These are phyloP conservation scores for Pyrochroa serraticornis DNA, from an alignment of 2,888 invertebrate genomes.

Conservation along the genomic window DNA sequence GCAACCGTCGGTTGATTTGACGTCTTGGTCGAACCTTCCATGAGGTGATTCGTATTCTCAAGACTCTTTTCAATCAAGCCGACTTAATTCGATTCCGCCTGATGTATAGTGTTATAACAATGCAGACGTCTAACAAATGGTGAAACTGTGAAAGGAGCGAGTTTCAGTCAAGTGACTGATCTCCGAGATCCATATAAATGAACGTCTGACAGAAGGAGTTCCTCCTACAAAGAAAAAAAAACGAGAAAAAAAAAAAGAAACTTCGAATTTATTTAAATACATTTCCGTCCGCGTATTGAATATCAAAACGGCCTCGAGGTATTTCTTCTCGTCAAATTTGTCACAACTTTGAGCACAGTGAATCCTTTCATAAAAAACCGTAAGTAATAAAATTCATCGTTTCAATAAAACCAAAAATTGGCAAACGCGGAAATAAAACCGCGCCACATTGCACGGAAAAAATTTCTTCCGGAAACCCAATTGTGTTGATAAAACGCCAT, in stretches of 20 bases:
- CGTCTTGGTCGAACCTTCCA: not conserved
- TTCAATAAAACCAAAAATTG: constrained; percentile 5
- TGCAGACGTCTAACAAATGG: constrained; percentile 23
- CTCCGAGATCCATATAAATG: constrained; percentile 36
- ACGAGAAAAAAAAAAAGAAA: not conserved
- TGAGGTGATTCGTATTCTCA: constrained; percentile 24
- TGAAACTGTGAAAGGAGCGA: constrained; percentile 11
- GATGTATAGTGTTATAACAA: constrained; percentile 21
- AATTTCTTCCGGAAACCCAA: constrained; percentile 28
- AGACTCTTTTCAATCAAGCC: constrained; percentile 21
- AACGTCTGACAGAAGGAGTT: constrained; percentile 25
- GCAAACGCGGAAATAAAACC: constrained; percentile 13
- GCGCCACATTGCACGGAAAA: constrained; percentile 18
- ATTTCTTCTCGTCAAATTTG: not conserved
- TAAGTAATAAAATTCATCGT: not conserved
- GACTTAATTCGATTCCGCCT: constrained; percentile 26
- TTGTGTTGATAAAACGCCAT: constrained; percentile 22
- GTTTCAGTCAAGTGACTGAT: constrained; percentile 24
- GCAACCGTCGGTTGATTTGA: no score
- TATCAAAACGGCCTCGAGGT: not conserved
- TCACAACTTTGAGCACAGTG: no score
- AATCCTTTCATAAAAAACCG: no score
- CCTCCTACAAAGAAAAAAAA: not conserved
- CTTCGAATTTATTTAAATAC: constrained; percentile 13
- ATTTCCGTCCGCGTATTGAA: not conserved